A percentile compares a stretch with the other conserved stretches of the same genome.
Evolutionary conservation across 37 sponge, comb jelly and placozoan species (phyloP).

Genomic region (Chondrosia reniformis): DNA sequence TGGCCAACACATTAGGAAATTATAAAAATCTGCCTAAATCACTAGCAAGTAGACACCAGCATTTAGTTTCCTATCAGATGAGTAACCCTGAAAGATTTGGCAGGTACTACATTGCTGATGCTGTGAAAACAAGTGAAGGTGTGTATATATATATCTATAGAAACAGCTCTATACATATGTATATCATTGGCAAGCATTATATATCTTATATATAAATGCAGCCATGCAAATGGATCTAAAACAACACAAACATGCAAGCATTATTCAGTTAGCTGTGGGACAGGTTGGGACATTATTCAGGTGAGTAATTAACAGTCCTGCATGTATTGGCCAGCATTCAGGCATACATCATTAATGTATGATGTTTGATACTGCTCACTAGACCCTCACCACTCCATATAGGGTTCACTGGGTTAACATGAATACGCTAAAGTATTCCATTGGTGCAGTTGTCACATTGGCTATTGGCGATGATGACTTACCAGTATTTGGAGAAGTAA

Average conservation of each 20-base stretch:
- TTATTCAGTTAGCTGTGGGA: too few relatives aligned
- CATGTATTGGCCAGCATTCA: too few relatives aligned
- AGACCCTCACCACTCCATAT: neutral
- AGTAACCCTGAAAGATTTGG: neutral
- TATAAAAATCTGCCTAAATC: slow-evolving; percentile 56
- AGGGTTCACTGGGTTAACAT: neutral
- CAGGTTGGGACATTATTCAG: too few relatives aligned
- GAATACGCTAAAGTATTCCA: neutral
- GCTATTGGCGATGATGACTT: neutral
- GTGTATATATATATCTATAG: neutral
- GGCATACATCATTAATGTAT: neutral
- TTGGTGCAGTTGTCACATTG: neutral
- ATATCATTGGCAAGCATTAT: neutral
- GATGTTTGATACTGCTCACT: neutral
- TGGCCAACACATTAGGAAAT: slow-evolving; percentile 15
- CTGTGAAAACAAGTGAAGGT: neutral
- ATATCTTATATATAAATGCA: too few relatives aligned
- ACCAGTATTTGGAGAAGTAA: slow-evolving; percentile 4
- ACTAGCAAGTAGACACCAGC: slow-evolving; percentile 40
- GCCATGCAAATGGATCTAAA: too few relatives aligned
- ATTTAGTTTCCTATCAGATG: slow-evolving; percentile 34
- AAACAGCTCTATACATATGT: neutral
- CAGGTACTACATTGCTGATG: neutral
- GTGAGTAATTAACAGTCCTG: neutral
- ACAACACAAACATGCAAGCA: too few relatives aligned